Base-by-base conservation (phyloP, 2,888 invertebrate genomes). In the Oscheius onirici region DNA sequence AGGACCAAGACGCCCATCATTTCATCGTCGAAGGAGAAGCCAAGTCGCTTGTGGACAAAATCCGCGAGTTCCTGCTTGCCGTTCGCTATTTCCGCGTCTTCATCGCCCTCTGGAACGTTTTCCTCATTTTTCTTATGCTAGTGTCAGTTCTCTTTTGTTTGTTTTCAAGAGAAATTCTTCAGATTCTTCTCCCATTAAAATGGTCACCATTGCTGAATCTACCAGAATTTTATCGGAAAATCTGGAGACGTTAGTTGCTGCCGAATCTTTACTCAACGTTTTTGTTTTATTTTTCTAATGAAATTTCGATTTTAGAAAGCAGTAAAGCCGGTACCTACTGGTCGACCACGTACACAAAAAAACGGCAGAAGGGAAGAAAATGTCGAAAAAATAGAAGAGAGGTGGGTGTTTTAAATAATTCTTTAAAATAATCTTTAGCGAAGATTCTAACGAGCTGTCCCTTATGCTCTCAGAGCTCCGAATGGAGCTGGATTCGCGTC, bases 71-170 rank as follows among this genome's bases (percentile, higher is more conserved):
- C 73, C 80, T 89, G 17, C 84, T 86, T 28, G 88, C 88, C 73
- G 81, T 89, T 24, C 81, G 80, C 44, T 81, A 81, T 61, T 88
- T 89, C 77, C 79, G 89, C 43, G 87, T 89, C 43, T 89, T 89
- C 80, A 89, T 89, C 75, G 88, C 87, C 34, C 68, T 89, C 69
- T 89, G 89, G 89, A 89, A 89, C 79, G 72, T 89, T 26, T 88
- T 89, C 76, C 84, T 89, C 57, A 88, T 89, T 82, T 88, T 89
- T 79, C 85, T 88, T 68, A 89, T 89, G 89, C 76, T 89, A 57
- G 85, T 88, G 88, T 89, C 83, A 88, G 89, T 88, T 78, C 22
- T 54, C 41, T 60, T 40, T 41, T 11, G 17, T 0, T 43, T 17
- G 8, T 1, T 51, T n/a, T 20, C 11, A 1, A 26, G 11, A 34